phyloP scores from a whole-genome alignment of 2,888 invertebrate species.

The Axea sp. region DNA sequence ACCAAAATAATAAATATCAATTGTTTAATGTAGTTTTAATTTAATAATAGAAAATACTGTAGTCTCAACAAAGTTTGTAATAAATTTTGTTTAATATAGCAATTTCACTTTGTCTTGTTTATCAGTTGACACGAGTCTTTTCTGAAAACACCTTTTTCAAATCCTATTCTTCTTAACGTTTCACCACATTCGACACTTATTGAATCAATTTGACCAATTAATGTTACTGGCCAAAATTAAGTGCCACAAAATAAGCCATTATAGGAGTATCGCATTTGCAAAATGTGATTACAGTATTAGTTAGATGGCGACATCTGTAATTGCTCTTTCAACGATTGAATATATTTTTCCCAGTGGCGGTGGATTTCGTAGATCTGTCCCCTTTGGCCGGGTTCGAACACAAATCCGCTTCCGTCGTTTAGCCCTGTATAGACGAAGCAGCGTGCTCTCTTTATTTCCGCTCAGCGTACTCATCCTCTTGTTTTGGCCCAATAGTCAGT shows the following conservation, averaged over 20 bases:
- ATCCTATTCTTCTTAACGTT: no score
- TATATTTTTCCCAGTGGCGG: slow-evolving; percentile 32
- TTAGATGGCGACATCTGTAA: slow-evolving; percentile 44
- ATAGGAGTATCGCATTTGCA: slow-evolving; percentile 6
- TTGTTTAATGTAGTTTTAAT: no score
- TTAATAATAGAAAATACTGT: no score
- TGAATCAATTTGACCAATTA: neutral
- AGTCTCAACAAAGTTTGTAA: no score
- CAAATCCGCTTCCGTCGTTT: slow-evolving; percentile 61
- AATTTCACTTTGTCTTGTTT: no score
- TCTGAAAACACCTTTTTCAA: no score
- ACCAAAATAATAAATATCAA: no score
- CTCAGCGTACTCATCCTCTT: slow-evolving; percentile 75
- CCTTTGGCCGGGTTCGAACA: slow-evolving; percentile 12
- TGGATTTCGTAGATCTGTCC: slow-evolving; percentile 12
- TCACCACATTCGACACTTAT: neutral
- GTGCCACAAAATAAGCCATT: slow-evolving; percentile 27
- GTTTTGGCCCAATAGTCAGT: slow-evolving; percentile 79
- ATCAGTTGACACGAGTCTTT: no score
- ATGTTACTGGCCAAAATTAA: neutral
- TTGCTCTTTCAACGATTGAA: slow-evolving; percentile 36
- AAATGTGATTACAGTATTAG: slow-evolving; percentile 39
- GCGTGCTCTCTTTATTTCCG: slow-evolving; percentile 70
- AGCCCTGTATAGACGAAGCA: slow-evolving; percentile 55
- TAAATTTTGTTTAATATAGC: no score